Base-by-base conservation (phyloP, 2,113 vertebrate genomes). In the Polyodon spathula region DNA sequence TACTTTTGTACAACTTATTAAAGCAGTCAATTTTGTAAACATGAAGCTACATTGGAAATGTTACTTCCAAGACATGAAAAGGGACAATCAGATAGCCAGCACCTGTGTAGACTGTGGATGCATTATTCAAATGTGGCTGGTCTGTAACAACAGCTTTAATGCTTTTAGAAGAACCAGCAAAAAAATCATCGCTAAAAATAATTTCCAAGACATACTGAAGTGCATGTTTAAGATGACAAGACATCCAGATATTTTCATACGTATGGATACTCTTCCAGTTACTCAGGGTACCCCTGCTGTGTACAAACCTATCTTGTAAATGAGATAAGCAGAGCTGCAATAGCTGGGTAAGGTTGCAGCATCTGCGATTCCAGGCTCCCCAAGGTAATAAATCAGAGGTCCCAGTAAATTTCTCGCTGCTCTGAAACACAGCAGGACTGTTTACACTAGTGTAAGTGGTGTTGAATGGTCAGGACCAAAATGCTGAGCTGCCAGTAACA, bases 391-490 rank as follows among this genome's bases (percentile, higher is more conserved):
- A 87, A 88, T 86, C 81, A 80, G 71, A 63, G 73, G 68, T 60
- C 69, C 71, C 71, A 65, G 73, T 77, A 76, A 75, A 84, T 86
- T 84, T 84, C 83, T 58, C 79, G 80, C 82, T 78, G 80, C 66
- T 84, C 80, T 76, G 63, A 65, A 74, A 66, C 81, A 65, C 84
- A 80, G 78, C 81, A 83, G 73, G 74, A 58, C 73, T 80, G 79
- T 83, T 87, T 84, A 84, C 70, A 77, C 81, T 78, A 74, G 81
- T 60, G 76, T 71, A 85, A 86, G 81, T 84, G 78, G 77, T 63
- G 62, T 65, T 75, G 66, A 71, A 70, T 68, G 65, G 69, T 64
- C 60, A 43, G 57, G 57, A 14, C 37, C 53, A 6, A 5, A 9
- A 16, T 12, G 8, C 37, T 9, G 54, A 39, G 7, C 56, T 1